A percentile compares a stretch with the other conserved stretches of the same genome.
phyloP scores from a whole-genome alignment of 2,888 invertebrate species.

The Aricia artaxerxes region DNA sequence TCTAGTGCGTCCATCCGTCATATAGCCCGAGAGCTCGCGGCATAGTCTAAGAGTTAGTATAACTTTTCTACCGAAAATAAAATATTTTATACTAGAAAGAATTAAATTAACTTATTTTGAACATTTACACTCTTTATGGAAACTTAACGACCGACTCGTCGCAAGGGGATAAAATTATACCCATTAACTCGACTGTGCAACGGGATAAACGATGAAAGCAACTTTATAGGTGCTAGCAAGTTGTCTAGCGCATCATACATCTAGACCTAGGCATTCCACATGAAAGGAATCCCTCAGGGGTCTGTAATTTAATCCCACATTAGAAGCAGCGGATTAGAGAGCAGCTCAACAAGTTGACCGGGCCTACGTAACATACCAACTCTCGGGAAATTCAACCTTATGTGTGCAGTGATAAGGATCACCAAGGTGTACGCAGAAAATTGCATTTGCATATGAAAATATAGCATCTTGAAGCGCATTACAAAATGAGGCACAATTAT shows the following conservation, averaged over 20 bases:
- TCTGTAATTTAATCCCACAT: constrained; percentile 31
- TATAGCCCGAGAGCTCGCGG: too few species aligned
- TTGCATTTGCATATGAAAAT: constrained; percentile 63
- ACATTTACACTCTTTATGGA: background rate
- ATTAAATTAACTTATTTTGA: too few species aligned
- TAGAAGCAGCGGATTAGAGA: constrained; percentile 56
- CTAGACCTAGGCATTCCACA: constrained; percentile 2
- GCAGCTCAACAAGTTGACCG: constrained; percentile 57
- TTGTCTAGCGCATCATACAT: background rate
- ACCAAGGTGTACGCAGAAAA: constrained; percentile 45
- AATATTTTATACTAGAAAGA: too few species aligned
- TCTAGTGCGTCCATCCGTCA: too few species aligned
- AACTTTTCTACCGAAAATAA: too few species aligned
- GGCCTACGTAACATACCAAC: constrained; percentile 52
- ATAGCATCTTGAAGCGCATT: constrained; percentile 64
- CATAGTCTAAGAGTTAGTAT: too few species aligned
- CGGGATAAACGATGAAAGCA: background rate
- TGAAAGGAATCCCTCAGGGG: constrained; percentile 21
- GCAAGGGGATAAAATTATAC: background rate
- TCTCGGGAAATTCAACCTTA: background rate
- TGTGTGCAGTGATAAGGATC: constrained; percentile 33
- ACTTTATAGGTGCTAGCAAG: background rate
- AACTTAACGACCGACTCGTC: background rate
- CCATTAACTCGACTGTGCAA: background rate
- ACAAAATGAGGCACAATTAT: constrained; percentile 78